A percentile compares a stretch with the other conserved stretches of the same genome.
Conservation (phyloP, 2,888 invertebrate species). For the Muscina levida region DNA sequence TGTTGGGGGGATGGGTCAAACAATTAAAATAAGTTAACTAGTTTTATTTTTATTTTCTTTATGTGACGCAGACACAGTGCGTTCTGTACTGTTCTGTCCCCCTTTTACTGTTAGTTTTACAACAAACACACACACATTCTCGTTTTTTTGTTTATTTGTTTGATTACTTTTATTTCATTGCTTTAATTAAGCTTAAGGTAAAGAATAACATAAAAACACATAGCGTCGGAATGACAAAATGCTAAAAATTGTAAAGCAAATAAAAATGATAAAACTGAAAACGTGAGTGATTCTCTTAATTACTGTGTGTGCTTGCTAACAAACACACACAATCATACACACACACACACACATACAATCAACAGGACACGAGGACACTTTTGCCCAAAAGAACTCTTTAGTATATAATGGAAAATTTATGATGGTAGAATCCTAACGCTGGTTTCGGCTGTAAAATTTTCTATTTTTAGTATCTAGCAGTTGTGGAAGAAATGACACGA, state of each 20-base stretch:
- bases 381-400: not conserved
- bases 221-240: not conserved
- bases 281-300: conserved; percentile 48
- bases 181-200: conserved; percentile 22
- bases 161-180: conserved; percentile 21
- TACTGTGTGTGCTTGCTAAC: conserved; percentile 40
- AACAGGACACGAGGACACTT: no score
- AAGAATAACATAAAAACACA: no score
- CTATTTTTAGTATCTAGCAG: not conserved
- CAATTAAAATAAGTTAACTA: conserved; percentile 29
- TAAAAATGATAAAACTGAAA: conserved; percentile 2
- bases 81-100: not conserved
- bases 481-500: not conserved
- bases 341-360: conserved; percentile 28
- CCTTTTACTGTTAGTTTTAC: not conserved
- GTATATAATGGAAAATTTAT: conserved; percentile 4
- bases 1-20: no score
- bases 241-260: not conserved
- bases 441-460: no score
- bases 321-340: conserved; percentile 26
- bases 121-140: no score
- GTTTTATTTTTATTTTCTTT: not conserved
- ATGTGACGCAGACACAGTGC: not conserved
- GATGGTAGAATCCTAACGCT: conserved; percentile 15
- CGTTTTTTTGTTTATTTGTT: conserved; percentile 1